phyloP scores from a whole-genome alignment of 2,888 invertebrate genomes.

The Cerastis leucographa region DNA sequence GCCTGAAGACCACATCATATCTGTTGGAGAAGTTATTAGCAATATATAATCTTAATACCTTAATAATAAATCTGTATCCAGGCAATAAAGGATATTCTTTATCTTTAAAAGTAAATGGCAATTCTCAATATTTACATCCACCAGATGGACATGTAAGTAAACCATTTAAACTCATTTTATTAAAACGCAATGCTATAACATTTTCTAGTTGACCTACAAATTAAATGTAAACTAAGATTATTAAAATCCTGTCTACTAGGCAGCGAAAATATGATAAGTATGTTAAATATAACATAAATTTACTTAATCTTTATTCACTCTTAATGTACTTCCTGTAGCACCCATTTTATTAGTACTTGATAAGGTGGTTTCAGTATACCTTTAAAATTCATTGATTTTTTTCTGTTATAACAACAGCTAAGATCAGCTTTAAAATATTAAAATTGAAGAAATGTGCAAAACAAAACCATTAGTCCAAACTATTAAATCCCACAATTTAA shows the following conservation, averaged over 20 bases:
- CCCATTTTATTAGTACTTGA: background rate
- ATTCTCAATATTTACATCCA: conserved; percentile 85
- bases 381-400: background rate
- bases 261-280: background rate
- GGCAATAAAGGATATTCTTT: conserved; percentile 97
- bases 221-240: background rate
- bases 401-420: background rate
- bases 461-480: background rate
- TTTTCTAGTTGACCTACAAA: background rate
- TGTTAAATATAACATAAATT: background rate
- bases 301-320: background rate
- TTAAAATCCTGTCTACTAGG: background rate
- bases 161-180: background rate
- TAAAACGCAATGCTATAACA: background rate
- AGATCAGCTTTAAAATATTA: background rate
- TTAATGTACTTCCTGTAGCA: background rate
- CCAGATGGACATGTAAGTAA: conserved; percentile 87
- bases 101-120: conserved; percentile 91
- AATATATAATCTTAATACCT: conserved; percentile 96
- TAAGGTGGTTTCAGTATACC: background rate
- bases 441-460: background rate
- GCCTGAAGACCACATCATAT: conserved; percentile 92
- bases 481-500: background rate
- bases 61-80: conserved; percentile 97
- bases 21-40: conserved; percentile 96